These are phyloP conservation scores for Drosophila kanekoi DNA, from an alignment of 2,888 invertebrate genomes.

Conservation along the genomic window DNA sequence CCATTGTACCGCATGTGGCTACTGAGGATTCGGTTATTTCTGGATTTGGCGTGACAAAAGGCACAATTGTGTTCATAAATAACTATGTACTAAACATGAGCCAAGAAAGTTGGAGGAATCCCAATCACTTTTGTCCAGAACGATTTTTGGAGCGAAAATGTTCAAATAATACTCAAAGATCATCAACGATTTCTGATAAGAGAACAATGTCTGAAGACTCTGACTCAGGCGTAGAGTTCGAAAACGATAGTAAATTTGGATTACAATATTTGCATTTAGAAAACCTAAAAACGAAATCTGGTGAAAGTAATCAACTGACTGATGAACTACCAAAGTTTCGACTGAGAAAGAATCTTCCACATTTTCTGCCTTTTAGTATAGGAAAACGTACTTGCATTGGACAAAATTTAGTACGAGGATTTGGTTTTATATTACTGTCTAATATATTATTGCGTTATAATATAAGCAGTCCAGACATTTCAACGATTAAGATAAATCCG, in stretches of 20 bases:
- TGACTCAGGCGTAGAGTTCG: slow-evolving; percentile 87
- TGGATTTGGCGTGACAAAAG: slow-evolving; percentile 90
- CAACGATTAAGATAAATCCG: slow-evolving; percentile 87
- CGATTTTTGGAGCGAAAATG: slow-evolving; percentile 88
- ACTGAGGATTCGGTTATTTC: slow-evolving; percentile 90
- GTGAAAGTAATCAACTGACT: background rate
- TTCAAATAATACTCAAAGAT: background rate
- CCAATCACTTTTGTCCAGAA: slow-evolving; percentile 90
- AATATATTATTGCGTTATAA: slow-evolving; percentile 90
- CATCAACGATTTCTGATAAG: slow-evolving; percentile 12
- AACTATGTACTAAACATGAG: slow-evolving; percentile 93
- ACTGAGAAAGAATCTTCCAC: slow-evolving; percentile 87
- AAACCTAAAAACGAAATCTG: background rate
- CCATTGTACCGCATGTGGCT: slow-evolving; percentile 95
- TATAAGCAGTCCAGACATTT: slow-evolving; percentile 86
- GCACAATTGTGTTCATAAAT: slow-evolving; percentile 93
- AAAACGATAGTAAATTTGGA: slow-evolving; percentile 68
- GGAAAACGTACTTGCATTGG: slow-evolving; percentile 95
- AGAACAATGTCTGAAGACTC: slow-evolving; percentile 85
- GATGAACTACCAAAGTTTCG: slow-evolving; percentile 13
- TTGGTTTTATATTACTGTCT: slow-evolving; percentile 90
- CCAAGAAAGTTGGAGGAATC: slow-evolving; percentile 90
- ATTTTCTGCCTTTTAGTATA: slow-evolving; percentile 94
- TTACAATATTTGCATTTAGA: background rate
- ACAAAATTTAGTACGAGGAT: slow-evolving; percentile 91